Base-by-base conservation (phyloP, 2,797 vertebrate species). In the Emydoidea blandingii region DNA sequence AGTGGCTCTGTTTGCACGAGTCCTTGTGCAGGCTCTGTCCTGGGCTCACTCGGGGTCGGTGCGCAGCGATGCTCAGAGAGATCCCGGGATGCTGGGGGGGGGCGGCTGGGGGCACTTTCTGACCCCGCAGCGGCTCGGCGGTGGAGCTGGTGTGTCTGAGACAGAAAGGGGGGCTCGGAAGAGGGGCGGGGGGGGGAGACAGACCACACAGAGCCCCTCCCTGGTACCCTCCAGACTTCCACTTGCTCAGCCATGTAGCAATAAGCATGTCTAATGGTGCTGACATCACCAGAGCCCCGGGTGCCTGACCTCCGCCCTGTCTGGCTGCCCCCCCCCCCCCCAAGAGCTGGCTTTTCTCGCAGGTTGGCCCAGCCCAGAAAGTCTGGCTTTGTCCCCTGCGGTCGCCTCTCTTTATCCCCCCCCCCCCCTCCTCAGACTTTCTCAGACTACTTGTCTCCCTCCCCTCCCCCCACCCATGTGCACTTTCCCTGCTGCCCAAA, bases 371-470 rank as follows among this genome's bases (percentile, higher is more conserved):
- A 80, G 93, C 87, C 89, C 87, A 47, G 76, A 68, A 74, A 2
- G 83, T 81, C 56, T 44, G 83, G 94, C 94, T 94, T 94, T 96
- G 90, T 92, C 91, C 92, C 92, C 90, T 25, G 8, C 86, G 79
- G 93, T 34, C 94, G 94, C 96, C 93, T 84, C 94, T 94, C 85
- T 95, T 88, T 92, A 94, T 94, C 87, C 88, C 93, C 56, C 74
- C 83, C 56, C 50, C 79, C 49, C 79, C 49, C n/a, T 80, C 85
- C 91, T 37, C 89, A 85, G 79, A 87, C 91, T 90, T 89, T 81
- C 92, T 81, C 94, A 87, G 78, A 53, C 57, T 49, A 59, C 82
- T 79, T 31, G 84, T 83, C 90, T 88, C n/a, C 89, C 86, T n/a
- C 78, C 87, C 68, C 84, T 87, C 54, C 82, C 72, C 86, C 89